Evolutionary conservation across 2,797 vertebrate genomes (phyloP).

Genomic region (Acrossocheilus wenchowensis): DNA sequence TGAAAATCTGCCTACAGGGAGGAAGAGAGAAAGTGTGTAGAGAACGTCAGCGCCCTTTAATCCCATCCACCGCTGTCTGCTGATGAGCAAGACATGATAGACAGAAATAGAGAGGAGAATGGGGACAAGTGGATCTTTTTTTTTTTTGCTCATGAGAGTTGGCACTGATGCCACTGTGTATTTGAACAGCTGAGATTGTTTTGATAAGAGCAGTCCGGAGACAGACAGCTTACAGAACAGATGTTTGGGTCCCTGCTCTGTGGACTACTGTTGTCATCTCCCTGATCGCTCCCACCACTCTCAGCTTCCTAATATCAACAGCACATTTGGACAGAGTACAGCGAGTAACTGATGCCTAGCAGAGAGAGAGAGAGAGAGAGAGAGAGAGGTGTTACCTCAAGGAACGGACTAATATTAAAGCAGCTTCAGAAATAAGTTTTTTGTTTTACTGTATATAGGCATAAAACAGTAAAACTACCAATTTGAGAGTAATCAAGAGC

Average conservation of each 20-base stretch:
- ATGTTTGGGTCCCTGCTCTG: slow-evolving; percentile 24
- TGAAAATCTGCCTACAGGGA: not conserved
- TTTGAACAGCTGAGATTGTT: slow-evolving; percentile 48
- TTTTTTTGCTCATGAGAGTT: slow-evolving; percentile 30
- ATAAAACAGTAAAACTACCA: not conserved
- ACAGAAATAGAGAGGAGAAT: slow-evolving; percentile 7
- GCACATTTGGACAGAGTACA: not conserved
- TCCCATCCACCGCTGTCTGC: not conserved
- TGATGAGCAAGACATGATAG: slow-evolving; percentile 13
- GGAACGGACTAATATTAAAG: not conserved
- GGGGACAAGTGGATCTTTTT: not conserved
- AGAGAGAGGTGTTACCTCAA: not conserved
- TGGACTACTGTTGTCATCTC: slow-evolving; percentile 31
- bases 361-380: not conserved
- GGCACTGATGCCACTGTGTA: slow-evolving; percentile 20
- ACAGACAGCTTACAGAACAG: slow-evolving; percentile 36
- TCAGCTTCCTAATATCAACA: slow-evolving; percentile 33
- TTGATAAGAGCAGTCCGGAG: slow-evolving; percentile 23
- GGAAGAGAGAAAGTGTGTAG: not conserved
- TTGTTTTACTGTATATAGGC: not conserved
- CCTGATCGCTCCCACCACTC: slow-evolving; percentile 28
- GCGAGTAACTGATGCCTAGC: not conserved
- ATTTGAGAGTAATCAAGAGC: not conserved
- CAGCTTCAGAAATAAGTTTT: not conserved
- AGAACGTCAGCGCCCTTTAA: not conserved